Conservation (phyloP, 2,888 invertebrate species). For the Rhagonycha lutea region DNA sequence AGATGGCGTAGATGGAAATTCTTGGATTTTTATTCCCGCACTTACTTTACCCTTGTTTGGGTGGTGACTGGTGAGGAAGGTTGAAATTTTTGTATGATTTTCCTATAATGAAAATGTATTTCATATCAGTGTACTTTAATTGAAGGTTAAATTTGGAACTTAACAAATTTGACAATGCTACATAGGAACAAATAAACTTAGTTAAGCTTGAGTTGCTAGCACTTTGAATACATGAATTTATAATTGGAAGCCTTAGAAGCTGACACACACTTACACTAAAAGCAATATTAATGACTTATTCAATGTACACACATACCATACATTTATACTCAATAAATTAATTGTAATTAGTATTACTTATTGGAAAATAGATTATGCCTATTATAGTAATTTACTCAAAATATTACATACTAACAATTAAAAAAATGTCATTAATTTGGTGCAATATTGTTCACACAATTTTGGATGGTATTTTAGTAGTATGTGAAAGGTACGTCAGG, state of each 20-base stretch:
- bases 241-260: background rate
- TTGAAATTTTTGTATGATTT: too few relatives aligned
- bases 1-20: background rate
- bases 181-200: background rate
- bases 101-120: background rate
- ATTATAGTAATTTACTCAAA: too few relatives aligned
- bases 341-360: background rate
- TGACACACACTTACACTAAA: background rate
- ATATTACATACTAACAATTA: too few relatives aligned
- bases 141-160: background rate
- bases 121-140: background rate
- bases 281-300: background rate
- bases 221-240: background rate
- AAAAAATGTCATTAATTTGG: too few relatives aligned
- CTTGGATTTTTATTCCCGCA: background rate
- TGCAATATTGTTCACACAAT: background rate
- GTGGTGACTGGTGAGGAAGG: too few relatives aligned
- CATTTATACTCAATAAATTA: background rate
- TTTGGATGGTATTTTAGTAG: background rate
- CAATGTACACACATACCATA: background rate
- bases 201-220: background rate
- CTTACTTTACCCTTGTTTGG: too few relatives aligned
- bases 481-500: background rate
- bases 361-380: background rate
- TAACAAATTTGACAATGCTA: background rate